phyloP scores from a whole-genome alignment of 2,888 invertebrate species.

The Scaptomyza caliginosa region DNA sequence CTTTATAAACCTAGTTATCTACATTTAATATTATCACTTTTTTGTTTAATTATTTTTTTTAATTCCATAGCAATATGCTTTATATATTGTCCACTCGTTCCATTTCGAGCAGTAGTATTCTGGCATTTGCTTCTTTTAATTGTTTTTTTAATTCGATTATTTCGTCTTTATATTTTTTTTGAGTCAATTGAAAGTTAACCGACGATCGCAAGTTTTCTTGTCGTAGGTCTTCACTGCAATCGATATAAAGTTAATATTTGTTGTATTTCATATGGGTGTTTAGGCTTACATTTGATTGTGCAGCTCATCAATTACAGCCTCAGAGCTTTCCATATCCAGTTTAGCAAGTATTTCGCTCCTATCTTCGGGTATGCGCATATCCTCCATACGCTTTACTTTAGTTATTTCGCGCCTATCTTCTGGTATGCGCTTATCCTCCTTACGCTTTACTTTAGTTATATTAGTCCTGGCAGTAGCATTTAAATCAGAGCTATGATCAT shows the following conservation, averaged over 20 bases:
- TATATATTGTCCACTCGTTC: not conserved
- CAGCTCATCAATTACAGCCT: slow-evolving; percentile 32
- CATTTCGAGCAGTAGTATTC: slow-evolving; percentile 3
- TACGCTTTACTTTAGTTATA: not conserved
- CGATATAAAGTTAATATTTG: not conserved
- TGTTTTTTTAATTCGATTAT: not conserved
- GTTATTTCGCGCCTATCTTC: too few species aligned
- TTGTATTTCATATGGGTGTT: not conserved
- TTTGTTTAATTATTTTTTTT: not conserved
- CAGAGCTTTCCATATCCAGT: slow-evolving; percentile 26
- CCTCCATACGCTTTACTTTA: not conserved
- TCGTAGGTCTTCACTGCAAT: slow-evolving; percentile 20
- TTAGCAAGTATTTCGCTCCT: too few species aligned
- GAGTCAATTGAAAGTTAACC: slow-evolving; percentile 20
- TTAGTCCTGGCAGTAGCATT: not conserved
- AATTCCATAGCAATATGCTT: not conserved
- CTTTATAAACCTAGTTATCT: not conserved
- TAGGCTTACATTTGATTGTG: slow-evolving; percentile 26
- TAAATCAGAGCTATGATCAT: not conserved
- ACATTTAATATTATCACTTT: not conserved
- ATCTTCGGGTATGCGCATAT: not conserved
- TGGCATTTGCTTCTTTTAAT: not conserved
- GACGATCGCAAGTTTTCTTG: slow-evolving; percentile 8
- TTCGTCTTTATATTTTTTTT: slow-evolving; percentile 5
- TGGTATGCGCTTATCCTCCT: not conserved